phyloP scores from a whole-genome alignment of 1,140 invertebrate species.

The Apis dorsata region DNA sequence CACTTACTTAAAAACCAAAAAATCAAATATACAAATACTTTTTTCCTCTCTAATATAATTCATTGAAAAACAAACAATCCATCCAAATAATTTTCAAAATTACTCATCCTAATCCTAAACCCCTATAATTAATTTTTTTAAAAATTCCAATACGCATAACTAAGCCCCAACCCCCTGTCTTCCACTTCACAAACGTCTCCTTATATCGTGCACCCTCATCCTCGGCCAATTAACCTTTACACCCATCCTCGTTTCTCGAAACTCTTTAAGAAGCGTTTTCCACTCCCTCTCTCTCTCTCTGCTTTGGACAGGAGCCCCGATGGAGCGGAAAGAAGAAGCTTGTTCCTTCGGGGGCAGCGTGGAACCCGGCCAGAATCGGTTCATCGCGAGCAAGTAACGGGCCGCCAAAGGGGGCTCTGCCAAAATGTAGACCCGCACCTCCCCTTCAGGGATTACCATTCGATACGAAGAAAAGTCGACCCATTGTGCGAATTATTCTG shows the following conservation, averaged over 20 bases:
- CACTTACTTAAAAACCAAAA: no score
- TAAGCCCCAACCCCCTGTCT: no score
- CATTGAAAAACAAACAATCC: no score
- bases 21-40: no score
- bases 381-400: background rate
- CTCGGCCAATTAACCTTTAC: no score
- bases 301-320: background rate
- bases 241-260: background rate
- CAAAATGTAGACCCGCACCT: conserved; percentile 21
- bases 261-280: background rate
- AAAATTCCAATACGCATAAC: no score
- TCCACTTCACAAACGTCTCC: no score
- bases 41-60: no score
- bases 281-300: background rate
- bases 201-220: no score
- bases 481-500: background rate
- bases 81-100: no score
- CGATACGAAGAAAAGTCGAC: conserved; percentile 1
- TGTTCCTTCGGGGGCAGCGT: background rate
- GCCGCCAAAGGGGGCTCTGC: background rate
- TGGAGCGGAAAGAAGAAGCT: background rate
- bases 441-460: background rate
- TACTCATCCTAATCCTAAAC: no score
- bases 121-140: no score
- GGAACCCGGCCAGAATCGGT: conserved; percentile 32